These are phyloP conservation scores for Erynnis tages DNA, from an alignment of 2,888 invertebrate species.

Conservation along the genomic window DNA sequence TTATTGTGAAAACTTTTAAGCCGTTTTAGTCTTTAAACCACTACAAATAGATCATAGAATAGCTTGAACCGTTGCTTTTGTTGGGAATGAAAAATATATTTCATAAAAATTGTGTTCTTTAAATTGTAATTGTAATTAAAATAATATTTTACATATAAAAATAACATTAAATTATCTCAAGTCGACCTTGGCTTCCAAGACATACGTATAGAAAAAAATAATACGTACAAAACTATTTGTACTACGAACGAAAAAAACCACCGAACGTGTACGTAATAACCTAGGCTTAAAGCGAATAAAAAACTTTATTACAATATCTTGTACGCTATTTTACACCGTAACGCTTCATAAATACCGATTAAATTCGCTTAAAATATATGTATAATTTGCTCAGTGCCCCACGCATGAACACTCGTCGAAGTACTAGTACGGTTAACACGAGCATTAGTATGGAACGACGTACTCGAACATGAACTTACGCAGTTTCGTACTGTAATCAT, in stretches of 20 bases:
- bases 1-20: background rate
- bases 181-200: background rate
- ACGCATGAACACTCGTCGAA: too few relatives aligned
- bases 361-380: constrained; percentile 23
- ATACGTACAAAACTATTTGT: constrained; percentile 8
- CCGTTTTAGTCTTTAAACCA: background rate
- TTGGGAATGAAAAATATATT: too few relatives aligned
- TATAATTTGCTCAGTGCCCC: constrained; percentile 1
- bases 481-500: too few relatives aligned
- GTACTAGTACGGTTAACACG: too few relatives aligned
- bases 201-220: background rate
- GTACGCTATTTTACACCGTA: constrained; percentile 19
- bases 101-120: too few relatives aligned
- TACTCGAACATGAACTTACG: too few relatives aligned
- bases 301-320: constrained; percentile 6
- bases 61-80: too few relatives aligned
- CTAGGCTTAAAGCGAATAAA: constrained; percentile 17
- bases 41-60: background rate
- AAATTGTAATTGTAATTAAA: too few relatives aligned
- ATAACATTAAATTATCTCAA: too few relatives aligned
- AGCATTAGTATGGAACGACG: too few relatives aligned
- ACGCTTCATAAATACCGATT: constrained; percentile 17
- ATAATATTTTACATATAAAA: too few relatives aligned
- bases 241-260: constrained; percentile 9
- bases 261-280: constrained; percentile 18